Percentiles rank a stretch among this genome's conserved stretches.
These are phyloP conservation scores for Macrocentrus cingulum DNA, from an alignment of 1,140 invertebrate species.

Conservation along the genomic window DNA sequence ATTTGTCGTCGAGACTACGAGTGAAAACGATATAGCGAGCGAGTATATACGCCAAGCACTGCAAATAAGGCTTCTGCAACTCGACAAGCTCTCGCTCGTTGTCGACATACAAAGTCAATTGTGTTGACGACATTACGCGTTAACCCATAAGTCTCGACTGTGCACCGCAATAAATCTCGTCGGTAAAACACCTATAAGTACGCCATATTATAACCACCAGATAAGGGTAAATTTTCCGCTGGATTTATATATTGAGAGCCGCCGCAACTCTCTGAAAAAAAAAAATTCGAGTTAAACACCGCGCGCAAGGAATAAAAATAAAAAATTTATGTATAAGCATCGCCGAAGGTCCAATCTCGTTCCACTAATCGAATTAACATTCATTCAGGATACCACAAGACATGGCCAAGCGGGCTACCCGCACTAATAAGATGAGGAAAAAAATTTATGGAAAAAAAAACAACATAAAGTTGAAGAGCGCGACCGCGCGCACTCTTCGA, in stretches of 20 bases:
- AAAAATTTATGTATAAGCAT: constrained; percentile 6
- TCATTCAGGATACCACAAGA: constrained; percentile 45
- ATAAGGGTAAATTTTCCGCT: too few species aligned
- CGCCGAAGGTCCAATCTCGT: constrained; percentile 39
- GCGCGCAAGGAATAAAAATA: constrained; percentile 5
- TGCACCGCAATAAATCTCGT: too few species aligned
- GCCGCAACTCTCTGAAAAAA: too few species aligned
- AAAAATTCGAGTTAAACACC: too few species aligned
- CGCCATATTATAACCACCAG: too few species aligned
- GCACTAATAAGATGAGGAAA: constrained; percentile 28
- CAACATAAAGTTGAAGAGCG: constrained; percentile 35
- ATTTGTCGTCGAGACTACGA: constrained; percentile 36
- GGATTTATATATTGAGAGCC: too few species aligned
- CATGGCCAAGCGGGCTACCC: too few species aligned
- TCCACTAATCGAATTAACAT: constrained; percentile 53
- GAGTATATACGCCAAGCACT: constrained; percentile 16
- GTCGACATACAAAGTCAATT: too few species aligned
- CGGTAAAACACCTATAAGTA: too few species aligned
- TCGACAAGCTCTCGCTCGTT: neutral
- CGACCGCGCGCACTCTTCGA: constrained; percentile 39
- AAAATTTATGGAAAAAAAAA: constrained; percentile 30
- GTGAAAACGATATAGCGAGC: constrained; percentile 25
- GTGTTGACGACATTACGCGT: too few species aligned
- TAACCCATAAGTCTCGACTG: too few species aligned
- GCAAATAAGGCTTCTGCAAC: constrained; percentile 30